Percentiles rank a stretch among this genome's conserved stretches.
Evolutionary conservation across 2,113 vertebrate species (phyloP).

Genomic region (Chloroceryle aenea): DNA sequence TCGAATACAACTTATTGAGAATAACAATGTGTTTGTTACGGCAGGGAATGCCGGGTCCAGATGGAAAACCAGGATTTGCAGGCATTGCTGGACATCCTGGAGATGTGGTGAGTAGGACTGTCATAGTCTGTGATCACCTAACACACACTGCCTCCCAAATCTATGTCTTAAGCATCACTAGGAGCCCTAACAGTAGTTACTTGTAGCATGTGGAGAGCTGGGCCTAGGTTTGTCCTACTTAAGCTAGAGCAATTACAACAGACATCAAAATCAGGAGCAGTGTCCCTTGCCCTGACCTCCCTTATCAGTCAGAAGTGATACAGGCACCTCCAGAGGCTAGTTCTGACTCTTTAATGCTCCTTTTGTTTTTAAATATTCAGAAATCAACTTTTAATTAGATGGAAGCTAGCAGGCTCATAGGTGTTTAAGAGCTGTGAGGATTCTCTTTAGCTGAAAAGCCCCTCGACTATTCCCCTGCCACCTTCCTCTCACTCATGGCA

Average conservation of each 20-base stretch:
- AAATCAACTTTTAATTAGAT: conserved; percentile 1
- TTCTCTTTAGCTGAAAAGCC: neutral
- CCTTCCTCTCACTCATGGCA: neutral
- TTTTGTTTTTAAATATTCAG: conserved; percentile 1
- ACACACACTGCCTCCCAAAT: neutral
- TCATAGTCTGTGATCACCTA: neutral
- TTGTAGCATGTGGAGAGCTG: neutral
- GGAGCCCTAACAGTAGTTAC: neutral
- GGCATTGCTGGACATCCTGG: conserved; percentile 14
- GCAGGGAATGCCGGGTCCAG: neutral
- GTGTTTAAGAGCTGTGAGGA: neutral
- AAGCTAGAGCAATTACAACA: neutral
- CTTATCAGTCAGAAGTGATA: neutral
- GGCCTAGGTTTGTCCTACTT: neutral
- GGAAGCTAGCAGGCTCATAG: neutral
- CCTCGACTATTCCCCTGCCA: rapidly evolving
- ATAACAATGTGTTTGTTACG: neutral
- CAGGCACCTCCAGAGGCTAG: neutral
- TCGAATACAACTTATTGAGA: neutral
- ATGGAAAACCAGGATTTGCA: conserved; percentile 50
- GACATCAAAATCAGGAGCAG: neutral
- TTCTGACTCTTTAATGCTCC: neutral
- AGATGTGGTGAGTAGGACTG: conserved; percentile 8
- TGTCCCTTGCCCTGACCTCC: neutral
- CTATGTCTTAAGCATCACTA: neutral